Conservation (phyloP, 1,140 invertebrate genomes). For the Meloidogyne exigua region DNA sequence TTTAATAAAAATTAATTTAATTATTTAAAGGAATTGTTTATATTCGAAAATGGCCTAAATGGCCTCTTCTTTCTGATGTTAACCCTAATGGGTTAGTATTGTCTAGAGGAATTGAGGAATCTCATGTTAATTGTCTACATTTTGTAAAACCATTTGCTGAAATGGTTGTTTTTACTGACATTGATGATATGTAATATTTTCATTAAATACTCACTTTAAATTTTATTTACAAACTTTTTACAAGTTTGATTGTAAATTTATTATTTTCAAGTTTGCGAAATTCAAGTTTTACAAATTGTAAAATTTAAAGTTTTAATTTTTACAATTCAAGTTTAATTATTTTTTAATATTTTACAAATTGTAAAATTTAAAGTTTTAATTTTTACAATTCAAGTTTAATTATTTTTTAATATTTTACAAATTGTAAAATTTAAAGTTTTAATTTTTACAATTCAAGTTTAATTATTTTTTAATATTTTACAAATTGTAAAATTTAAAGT, state of each 20-base stretch:
- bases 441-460: neutral
- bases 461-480: too few species aligned
- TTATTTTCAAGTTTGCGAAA: too few species aligned
- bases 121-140: slow-evolving; percentile 53
- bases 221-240: neutral
- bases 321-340: too few species aligned
- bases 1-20: too few species aligned
- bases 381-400: too few species aligned
- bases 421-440: too few species aligned
- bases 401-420: too few species aligned
- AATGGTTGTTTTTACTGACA: slow-evolving; percentile 63
- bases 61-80: slow-evolving; percentile 61
- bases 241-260: neutral
- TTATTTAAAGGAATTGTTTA: slow-evolving; percentile 54
- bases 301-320: too few species aligned
- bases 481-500: too few species aligned
- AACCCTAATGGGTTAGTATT: slow-evolving; percentile 63
- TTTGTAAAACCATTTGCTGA: slow-evolving; percentile 62
- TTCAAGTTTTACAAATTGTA: too few species aligned
- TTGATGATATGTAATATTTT: slow-evolving; percentile 55
- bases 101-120: slow-evolving; percentile 61
- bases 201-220: neutral
- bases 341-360: too few species aligned
- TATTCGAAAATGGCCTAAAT: slow-evolving; percentile 60
- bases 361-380: neutral